These are phyloP conservation scores for Eleutherodactylus coqui DNA, from an alignment of 2,797 vertebrate species.

Conservation along the genomic window DNA sequence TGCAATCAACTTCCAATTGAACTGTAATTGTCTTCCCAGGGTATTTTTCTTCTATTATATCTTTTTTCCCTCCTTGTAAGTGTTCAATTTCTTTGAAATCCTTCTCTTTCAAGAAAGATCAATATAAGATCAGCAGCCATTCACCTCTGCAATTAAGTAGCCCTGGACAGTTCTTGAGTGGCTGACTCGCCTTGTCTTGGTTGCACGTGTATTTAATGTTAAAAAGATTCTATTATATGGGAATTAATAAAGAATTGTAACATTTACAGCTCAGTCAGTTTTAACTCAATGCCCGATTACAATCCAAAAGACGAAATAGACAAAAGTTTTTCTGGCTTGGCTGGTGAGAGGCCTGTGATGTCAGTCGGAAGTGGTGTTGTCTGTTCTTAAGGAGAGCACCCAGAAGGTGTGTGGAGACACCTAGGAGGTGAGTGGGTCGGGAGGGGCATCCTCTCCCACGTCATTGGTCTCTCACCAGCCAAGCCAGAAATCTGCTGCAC, in stretches of 20 bases:
- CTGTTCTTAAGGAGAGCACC: too few relatives aligned
- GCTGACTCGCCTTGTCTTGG: background rate
- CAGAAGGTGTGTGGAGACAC: too few relatives aligned
- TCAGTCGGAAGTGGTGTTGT: too few relatives aligned
- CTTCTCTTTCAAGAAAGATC: conserved; percentile 20
- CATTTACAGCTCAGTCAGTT: background rate
- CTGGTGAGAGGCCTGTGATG: too few relatives aligned
- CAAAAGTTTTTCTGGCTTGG: too few relatives aligned
- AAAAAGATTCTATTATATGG: background rate
- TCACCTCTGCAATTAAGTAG: conserved; percentile 1
- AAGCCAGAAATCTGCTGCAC: too few relatives aligned
- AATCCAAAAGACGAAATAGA: background rate
- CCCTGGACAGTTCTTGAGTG: background rate
- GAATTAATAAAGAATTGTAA: background rate
- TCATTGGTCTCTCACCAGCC: too few relatives aligned
- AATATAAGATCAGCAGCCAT: background rate
- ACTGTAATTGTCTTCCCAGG: background rate
- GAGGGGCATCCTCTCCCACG: too few relatives aligned
- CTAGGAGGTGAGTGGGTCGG: too few relatives aligned
- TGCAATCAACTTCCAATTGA: conserved; percentile 24
- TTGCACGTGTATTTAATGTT: background rate
- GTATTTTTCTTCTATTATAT: background rate
- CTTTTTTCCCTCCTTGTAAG: background rate
- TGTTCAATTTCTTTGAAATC: conserved; percentile 15
- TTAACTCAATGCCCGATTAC: background rate